phyloP scores from a whole-genome alignment of 2,888 invertebrate genomes.

The Oxycera nigricornis region DNA sequence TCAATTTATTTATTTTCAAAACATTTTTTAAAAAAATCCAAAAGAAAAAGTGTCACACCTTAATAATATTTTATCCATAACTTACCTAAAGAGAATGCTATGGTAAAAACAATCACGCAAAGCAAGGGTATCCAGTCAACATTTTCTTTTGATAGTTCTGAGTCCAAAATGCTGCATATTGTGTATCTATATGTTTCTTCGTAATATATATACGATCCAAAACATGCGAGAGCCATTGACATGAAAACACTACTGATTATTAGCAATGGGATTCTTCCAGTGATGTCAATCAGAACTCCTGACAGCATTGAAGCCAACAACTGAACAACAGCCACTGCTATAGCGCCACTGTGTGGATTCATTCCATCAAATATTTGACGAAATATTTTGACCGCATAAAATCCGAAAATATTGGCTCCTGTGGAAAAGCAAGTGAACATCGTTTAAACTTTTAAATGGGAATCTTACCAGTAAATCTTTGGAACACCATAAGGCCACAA shows the following conservation, averaged over 20 bases:
- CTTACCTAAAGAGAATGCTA: slow-evolving; percentile 80
- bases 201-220: slow-evolving; percentile 85
- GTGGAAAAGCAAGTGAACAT: neutral
- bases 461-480: slow-evolving; percentile 67
- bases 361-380: slow-evolving; percentile 81
- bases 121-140: slow-evolving; percentile 84
- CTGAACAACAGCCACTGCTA: slow-evolving; percentile 85
- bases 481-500: slow-evolving; percentile 88
- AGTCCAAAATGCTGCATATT: slow-evolving; percentile 40
- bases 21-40: too few relatives aligned
- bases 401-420: slow-evolving; percentile 84
- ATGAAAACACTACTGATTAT: slow-evolving; percentile 84
- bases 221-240: slow-evolving; percentile 85
- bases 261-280: slow-evolving; percentile 82
- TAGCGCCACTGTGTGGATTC: slow-evolving; percentile 84
- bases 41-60: too few relatives aligned
- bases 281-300: slow-evolving; percentile 83
- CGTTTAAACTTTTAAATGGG: neutral
- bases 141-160: slow-evolving; percentile 61
- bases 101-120: slow-evolving; percentile 82
- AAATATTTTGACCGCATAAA: slow-evolving; percentile 87
- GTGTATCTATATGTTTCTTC: slow-evolving; percentile 66
- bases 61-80: too few relatives aligned
- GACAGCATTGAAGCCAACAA: slow-evolving; percentile 83
- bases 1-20: too few relatives aligned